Percentiles rank a stretch among this genome's conserved stretches.
Evolutionary conservation across 2,888 invertebrate genomes (phyloP).

Genomic region (Epirrhoe tristata): DNA sequence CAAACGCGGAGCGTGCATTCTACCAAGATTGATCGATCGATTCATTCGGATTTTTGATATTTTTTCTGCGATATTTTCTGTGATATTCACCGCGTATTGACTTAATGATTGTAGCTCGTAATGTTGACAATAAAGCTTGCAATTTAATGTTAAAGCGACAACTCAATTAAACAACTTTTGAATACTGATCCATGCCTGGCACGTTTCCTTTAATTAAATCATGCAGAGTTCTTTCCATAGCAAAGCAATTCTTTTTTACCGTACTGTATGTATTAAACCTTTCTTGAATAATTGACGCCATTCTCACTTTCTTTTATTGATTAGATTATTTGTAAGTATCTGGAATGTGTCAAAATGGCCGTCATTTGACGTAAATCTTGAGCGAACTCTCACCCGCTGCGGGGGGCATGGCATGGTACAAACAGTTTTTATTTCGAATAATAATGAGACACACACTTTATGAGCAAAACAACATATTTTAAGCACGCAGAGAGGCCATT

Average conservation of each 20-base stretch:
- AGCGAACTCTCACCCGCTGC: constrained; percentile 17
- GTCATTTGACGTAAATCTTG: constrained; percentile 21
- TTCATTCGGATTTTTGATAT: constrained; percentile 30
- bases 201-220: neutral
- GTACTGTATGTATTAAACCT: neutral
- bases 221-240: neutral
- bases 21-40: constrained; percentile 47
- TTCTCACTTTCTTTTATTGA: neutral
- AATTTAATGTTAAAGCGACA: neutral
- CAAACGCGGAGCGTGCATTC: constrained; percentile 44
- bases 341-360: constrained; percentile 21
- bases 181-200: neutral
- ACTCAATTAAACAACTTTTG: neutral
- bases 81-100: constrained; percentile 1
- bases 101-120: neutral
- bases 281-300: neutral
- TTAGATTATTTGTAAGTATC: constrained; percentile 8
- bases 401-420: constrained; percentile 12
- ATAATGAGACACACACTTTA: constrained; percentile 24
- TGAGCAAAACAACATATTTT: constrained; percentile 13
- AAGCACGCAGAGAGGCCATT: neutral
- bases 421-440: constrained; percentile 26
- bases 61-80: constrained; percentile 13
- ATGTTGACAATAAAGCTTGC: neutral
- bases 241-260: neutral